Conservation (phyloP, 2,113 vertebrate genomes). For the Struthidea cinerea region DNA sequence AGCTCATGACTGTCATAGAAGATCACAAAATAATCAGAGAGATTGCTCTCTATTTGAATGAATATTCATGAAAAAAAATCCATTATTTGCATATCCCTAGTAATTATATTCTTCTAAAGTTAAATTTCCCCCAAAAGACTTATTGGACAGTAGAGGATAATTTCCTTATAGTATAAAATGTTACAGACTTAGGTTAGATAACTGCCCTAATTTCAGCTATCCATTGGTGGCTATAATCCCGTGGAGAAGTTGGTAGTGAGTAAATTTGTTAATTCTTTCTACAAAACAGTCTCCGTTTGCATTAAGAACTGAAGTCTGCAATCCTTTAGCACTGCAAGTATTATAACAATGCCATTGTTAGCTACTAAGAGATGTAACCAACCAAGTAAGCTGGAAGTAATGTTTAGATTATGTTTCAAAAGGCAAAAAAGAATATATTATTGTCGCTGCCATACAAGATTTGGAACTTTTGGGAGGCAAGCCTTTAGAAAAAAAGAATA, state of each 20-base stretch:
- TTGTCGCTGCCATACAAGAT: background rate
- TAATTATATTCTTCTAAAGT: background rate
- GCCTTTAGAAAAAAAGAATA: background rate
- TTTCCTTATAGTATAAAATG: slow-evolving; percentile 3
- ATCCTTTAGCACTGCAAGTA: background rate
- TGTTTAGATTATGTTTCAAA: background rate
- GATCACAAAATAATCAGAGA: background rate
- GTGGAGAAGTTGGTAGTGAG: background rate
- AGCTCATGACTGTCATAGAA: background rate
- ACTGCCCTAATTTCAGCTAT: slow-evolving; percentile 1
- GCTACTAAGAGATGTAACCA: background rate
- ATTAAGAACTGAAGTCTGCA: background rate
- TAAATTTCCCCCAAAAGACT: background rate
- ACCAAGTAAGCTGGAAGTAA: background rate
- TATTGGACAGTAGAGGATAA: background rate
- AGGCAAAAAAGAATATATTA: background rate
- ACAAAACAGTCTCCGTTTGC: background rate
- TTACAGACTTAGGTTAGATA: background rate
- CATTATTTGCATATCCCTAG: background rate
- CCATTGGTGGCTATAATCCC: background rate
- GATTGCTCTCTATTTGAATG: background rate
- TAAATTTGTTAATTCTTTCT: slow-evolving; percentile 20
- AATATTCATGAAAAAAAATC: background rate
- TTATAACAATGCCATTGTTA: background rate
- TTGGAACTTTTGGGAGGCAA: background rate